Evolutionary conservation across 2,113 vertebrate genomes (phyloP).

Genomic region (Indri indri): DNA sequence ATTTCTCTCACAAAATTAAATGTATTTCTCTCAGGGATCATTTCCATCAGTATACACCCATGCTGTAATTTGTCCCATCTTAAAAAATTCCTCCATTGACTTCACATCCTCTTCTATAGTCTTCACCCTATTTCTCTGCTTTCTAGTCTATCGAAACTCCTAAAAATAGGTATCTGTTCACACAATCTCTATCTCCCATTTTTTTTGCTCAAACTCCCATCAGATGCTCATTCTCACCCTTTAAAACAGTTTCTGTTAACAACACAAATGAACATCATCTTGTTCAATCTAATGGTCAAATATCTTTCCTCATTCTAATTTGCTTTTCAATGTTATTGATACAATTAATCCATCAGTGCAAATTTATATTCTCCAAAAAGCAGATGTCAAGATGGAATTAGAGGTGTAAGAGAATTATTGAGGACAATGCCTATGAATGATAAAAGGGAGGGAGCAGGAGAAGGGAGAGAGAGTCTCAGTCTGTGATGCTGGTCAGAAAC

Average conservation of each 20-base stretch:
- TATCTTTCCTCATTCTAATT: slow-evolving; percentile 19
- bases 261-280: not conserved
- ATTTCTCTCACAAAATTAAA: not conserved
- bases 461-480: not conserved
- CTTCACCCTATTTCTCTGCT: not conserved
- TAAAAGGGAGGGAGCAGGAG: not conserved
- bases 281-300: not conserved
- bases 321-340: not conserved
- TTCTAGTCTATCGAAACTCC: slow-evolving; percentile 12
- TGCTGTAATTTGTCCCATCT: not conserved
- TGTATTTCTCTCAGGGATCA: not conserved
- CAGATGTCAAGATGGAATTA: not conserved
- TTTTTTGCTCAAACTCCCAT: not conserved
- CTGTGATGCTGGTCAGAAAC: not conserved
- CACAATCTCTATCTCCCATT: not conserved
- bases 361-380: not conserved
- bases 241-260: slow-evolving; percentile 10
- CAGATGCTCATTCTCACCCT: not conserved
- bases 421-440: not conserved
- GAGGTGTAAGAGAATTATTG: not conserved
- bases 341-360: not conserved
- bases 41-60: not conserved
- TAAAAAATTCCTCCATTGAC: not conserved
- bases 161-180: not conserved
- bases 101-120: not conserved